phyloP scores from a whole-genome alignment of 2,888 invertebrate species.

The Dysmachus trigonus region DNA sequence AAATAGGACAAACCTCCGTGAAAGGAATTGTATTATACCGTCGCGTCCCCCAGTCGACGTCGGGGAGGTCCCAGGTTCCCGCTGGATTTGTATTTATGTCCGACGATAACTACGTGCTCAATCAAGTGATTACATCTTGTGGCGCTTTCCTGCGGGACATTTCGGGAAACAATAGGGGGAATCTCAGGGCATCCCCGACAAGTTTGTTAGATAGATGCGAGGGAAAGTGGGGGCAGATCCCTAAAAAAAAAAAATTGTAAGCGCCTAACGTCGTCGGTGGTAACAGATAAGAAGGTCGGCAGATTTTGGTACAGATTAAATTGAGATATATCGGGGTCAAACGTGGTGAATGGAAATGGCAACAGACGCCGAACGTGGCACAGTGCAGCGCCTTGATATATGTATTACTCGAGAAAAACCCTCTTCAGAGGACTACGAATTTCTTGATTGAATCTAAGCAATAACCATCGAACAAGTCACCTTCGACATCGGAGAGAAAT shows the following conservation, averaged over 20 bases:
- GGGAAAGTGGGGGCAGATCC: neutral
- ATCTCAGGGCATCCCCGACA: neutral
- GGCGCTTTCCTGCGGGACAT: neutral
- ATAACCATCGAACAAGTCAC: neutral
- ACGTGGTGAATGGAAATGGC: constrained; percentile 8
- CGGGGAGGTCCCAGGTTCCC: neutral
- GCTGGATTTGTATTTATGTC: constrained; percentile 40
- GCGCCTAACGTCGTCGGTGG: neutral
- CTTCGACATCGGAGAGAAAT: neutral
- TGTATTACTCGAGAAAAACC: neutral
- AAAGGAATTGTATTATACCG: constrained; percentile 37
- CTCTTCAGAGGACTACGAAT: neutral
- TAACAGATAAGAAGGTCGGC: neutral
- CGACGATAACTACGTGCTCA: constrained; percentile 37
- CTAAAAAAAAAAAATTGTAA: neutral
- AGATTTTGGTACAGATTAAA: constrained; percentile 16
- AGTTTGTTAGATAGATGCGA: neutral
- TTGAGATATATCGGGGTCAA: constrained; percentile 18
- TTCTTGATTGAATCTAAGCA: neutral
- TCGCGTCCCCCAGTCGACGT: too few species aligned
- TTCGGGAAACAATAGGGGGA: neutral
- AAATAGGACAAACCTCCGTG: constrained; percentile 38
- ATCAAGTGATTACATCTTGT: constrained; percentile 40
- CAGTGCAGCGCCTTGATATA: neutral
- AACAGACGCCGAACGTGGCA: neutral